A percentile compares a stretch with the other conserved stretches of the same genome.
phyloP scores from a whole-genome alignment of 2,113 vertebrate genomes.

The Ceuthmochares aereus region DNA sequence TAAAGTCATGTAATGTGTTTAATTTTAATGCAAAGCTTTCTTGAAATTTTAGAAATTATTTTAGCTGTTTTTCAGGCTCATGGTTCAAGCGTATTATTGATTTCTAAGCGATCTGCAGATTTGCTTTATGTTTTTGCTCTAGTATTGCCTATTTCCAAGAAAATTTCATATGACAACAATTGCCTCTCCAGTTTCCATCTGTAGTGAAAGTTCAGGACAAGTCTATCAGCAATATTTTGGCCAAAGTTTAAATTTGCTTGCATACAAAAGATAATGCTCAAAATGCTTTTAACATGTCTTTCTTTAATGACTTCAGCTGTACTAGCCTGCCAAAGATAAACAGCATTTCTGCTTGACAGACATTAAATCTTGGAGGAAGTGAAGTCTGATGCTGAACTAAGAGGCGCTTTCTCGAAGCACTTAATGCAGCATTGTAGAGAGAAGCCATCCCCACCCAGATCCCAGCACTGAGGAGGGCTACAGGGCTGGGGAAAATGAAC shows the following conservation, averaged over 20 bases:
- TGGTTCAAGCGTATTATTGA: neutral
- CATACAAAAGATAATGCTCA: conserved; percentile 13
- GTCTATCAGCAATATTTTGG: neutral
- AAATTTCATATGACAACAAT: neutral
- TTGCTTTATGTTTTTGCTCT: neutral
- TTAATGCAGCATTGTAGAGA: neutral
- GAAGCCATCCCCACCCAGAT: neutral
- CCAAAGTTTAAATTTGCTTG: conserved; percentile 12
- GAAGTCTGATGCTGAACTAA: rapidly evolving
- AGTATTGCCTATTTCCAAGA: neutral
- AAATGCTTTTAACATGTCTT: conserved; percentile 39
- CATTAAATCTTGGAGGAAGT: neutral
- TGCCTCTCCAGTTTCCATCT: neutral
- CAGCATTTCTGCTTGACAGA: neutral
- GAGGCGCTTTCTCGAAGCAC: neutral
- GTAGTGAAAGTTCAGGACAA: neutral
- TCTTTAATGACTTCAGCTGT: conserved; percentile 16
- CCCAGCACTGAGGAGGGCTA: neutral
- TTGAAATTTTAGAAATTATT: neutral
- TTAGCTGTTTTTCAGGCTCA: neutral
- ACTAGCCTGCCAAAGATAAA: conserved; percentile 32
- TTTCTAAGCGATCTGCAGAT: neutral
- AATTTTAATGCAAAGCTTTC: neutral
- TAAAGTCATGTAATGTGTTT: neutral
- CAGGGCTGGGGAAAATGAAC: neutral